A percentile compares a stretch with the other conserved stretches of the same genome.
phyloP scores from a whole-genome alignment of 2,113 vertebrate species.

The Ginglymostoma cirratum region DNA sequence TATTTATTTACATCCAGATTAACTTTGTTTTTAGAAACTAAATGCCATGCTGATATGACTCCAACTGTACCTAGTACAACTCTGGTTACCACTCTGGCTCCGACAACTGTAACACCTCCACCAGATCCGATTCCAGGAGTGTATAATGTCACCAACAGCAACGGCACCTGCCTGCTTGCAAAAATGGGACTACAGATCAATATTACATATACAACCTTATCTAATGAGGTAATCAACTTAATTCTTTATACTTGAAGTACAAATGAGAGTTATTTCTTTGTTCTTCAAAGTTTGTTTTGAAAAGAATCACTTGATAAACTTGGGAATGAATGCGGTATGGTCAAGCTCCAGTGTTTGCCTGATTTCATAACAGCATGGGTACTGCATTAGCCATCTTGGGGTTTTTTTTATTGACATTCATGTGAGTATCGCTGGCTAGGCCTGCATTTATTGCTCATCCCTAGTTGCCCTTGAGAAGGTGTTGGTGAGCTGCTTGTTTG shows the following conservation, averaged over 20 bases:
- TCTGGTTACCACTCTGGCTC: constrained; percentile 43
- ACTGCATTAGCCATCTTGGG: background rate
- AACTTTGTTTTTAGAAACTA: constrained; percentile 57
- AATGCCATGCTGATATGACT: constrained; percentile 64
- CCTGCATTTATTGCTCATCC: no score
- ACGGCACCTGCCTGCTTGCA: constrained; percentile 74
- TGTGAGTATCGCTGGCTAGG: background rate
- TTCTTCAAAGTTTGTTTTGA: background rate
- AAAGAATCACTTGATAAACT: background rate
- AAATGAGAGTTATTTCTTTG: background rate
- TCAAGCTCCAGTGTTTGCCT: background rate
- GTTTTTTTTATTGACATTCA: background rate
- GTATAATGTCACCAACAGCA: constrained; percentile 61
- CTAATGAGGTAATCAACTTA: constrained; percentile 52
- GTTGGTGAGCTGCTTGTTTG: no score
- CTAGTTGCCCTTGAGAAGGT: no score
- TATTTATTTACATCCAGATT: background rate
- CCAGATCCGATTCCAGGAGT: constrained; percentile 50
- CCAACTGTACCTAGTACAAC: constrained; percentile 43
- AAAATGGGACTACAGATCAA: constrained; percentile 80
- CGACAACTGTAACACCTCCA: constrained; percentile 46
- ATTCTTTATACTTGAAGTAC: background rate
- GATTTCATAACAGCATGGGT: background rate
- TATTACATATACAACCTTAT: constrained; percentile 56
- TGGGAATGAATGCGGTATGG: background rate